These are phyloP conservation scores for Neodon shergylaensis DNA, from an alignment of 2,113 vertebrate species.

Conservation along the genomic window DNA sequence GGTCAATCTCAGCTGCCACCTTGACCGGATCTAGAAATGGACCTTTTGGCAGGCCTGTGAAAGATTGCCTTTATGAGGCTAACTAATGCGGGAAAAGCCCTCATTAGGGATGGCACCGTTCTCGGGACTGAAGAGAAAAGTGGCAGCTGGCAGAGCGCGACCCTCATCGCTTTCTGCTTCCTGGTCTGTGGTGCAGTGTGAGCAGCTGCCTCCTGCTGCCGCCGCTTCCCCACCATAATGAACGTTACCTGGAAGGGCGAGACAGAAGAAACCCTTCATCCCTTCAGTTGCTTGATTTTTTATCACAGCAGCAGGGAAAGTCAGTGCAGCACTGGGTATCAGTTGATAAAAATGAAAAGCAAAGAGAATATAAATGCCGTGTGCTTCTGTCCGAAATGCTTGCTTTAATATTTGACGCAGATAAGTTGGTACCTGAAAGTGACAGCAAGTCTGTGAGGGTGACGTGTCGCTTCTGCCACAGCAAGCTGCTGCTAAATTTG, in stretches of 20 bases:
- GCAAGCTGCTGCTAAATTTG: accelerated
- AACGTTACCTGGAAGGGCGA: neutral
- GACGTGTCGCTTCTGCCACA: neutral
- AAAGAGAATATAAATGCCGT: neutral
- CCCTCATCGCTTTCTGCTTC: neutral
- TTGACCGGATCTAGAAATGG: neutral
- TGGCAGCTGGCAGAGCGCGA: accelerated
- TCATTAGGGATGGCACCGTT: neutral
- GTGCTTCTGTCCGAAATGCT: too few species aligned
- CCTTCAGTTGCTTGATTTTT: neutral
- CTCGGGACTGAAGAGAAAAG: too few species aligned
- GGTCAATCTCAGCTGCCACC: neutral
- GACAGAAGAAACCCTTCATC: neutral
- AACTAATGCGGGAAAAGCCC: too few species aligned
- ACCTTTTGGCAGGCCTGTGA: neutral
- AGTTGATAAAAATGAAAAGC: neutral
- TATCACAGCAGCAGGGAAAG: too few species aligned
- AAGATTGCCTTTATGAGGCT: neutral
- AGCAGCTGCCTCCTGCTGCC: too few species aligned
- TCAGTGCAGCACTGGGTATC: neutral
- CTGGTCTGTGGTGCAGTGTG: neutral
- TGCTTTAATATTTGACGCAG: neutral
- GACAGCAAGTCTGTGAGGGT: accelerated
- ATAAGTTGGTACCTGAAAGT: neutral
- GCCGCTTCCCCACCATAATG: neutral